These are phyloP conservation scores for Drosophila malerkotliana DNA, from an alignment of 1,140 invertebrate species.

Conservation along the genomic window DNA sequence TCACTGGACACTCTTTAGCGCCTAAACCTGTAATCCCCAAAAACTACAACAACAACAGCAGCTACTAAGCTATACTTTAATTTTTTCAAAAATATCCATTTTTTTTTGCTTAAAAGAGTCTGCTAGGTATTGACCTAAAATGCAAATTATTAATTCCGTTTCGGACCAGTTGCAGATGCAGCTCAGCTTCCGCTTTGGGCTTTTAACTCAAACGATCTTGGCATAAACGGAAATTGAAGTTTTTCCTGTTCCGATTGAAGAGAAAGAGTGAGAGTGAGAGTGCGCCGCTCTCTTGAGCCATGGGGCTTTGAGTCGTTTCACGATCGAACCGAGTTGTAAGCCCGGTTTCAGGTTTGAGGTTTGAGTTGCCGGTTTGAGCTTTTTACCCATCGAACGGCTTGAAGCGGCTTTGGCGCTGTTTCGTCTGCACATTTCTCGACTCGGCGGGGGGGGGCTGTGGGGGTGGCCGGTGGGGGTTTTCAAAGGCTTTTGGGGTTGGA, in stretches of 20 bases:
- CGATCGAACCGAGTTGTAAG: background rate
- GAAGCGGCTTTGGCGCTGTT: slow-evolving; percentile 3
- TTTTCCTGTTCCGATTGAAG: slow-evolving; percentile 13
- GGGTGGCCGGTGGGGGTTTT: background rate
- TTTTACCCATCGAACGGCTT: background rate
- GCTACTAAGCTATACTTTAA: no score
- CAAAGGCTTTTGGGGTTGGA: slow-evolving; percentile 1
- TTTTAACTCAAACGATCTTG: background rate
- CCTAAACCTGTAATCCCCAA: background rate
- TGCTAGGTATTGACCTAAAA: slow-evolving; percentile 57
- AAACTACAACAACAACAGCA: no score
- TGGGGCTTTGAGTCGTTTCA: background rate
- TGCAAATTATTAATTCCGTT: slow-evolving; percentile 57
- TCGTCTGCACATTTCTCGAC: background rate
- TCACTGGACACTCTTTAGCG: background rate
- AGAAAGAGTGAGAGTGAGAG: slow-evolving; percentile 44
- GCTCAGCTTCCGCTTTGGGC: background rate
- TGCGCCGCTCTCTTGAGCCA: slow-evolving; percentile 1
- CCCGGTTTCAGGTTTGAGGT: background rate
- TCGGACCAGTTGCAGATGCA: slow-evolving; percentile 25
- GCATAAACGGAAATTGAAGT: slow-evolving; percentile 1
- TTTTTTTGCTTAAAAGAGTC: background rate
- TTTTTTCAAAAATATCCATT: background rate
- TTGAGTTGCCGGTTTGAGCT: background rate
- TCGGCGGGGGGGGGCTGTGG: background rate